Base-by-base conservation (phyloP, 2,888 invertebrate genomes). In the Nasonia oneida region DNA sequence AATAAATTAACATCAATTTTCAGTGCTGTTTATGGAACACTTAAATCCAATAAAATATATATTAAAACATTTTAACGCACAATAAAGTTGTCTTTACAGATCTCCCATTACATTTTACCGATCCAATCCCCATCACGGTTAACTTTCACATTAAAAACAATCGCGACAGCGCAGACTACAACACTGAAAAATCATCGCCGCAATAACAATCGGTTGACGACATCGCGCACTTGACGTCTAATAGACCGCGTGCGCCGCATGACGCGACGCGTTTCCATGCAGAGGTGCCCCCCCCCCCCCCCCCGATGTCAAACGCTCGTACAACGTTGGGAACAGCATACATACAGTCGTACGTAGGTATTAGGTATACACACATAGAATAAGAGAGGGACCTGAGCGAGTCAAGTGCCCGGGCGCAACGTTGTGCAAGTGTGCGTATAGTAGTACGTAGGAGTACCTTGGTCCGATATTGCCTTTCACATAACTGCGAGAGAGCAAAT, bases 401-500 rank as follows among this genome's bases (percentile, higher is more conserved):
- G 75, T 61, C 74, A 71, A 78, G 84, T 67, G 64, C 74, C 82
- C 82, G 78, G 85, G 78, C 74, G 6, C 15, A 18, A 70, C 18
- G 64, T 83, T 83, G 86, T 76, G 86, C 80, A 86, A 86, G 83
- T 90, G 90, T 91, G 90, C 90, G 90, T 90, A 89, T 89, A 86
- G 78, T 83, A 42, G 76, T 90, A 90, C 89, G 91, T 92, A 91
- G 90, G 90, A 90, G 91, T 91, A 90, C 90, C 90, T 91, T 90
- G 91, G 89, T 91, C 91, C 83, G 67, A 91, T 91, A 92, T 92
- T 91, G 91, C 93, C 93, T 93, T 93, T 93, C 93, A 93, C 93
- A 93, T 93, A 92, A 93, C 92, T 93, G 29, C 64, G 15, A 91
- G 91, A 82, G 77, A 92, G 92, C 91, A 92, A 93, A 93, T 93